Evolutionary conservation across 2,888 invertebrate genomes (phyloP), one percentile per base, ranked within the genome.

Genomic region (Tipula helvola): DNA sequence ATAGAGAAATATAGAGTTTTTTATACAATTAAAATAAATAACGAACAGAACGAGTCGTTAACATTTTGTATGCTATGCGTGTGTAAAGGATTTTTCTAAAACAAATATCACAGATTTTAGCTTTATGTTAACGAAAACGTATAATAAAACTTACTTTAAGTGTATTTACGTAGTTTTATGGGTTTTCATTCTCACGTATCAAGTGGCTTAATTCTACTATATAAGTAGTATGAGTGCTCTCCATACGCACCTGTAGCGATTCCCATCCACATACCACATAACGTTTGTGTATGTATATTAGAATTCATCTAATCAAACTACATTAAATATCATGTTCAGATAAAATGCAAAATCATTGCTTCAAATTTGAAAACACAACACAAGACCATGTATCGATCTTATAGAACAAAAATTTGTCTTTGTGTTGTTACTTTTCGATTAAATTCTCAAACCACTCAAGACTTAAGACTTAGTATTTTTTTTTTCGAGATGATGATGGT

Each of bases 321-420:
- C 84, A 86, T 57, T 86, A 86, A 86, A 36, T 57, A 86, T 39
- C 28, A 57, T 57, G 36, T 52, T 57, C 10, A 57, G 36, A 86
- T 39, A 86, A 52, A 86, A 39, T 86, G 86, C 86, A 86, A 28
- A 86, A 86, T 86, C 86, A 86, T 86, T 86, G 57, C 85, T 85
- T 85, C 85, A 85, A 85, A 16, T 85, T 85, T 84, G 39, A 84
- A 41, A 84, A 71, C 28, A 18, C 71, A 71, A 71, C 28, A 71
- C 71, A 18, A 71, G 28, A 28, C 28, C 71, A 28, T 71, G 71
- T 71, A 71, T 71, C 71, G 28, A 71, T 71, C 28, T 52, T 71
- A 71, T 1, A 52, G 71, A 71, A 71, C 10, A 71, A 71, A 71
- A 71, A 71, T 71, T 8, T 71, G 71, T 71, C 71, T 71, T 71